Conservation (phyloP, 1,140 invertebrate genomes). For the Helicoverpa armigera region DNA sequence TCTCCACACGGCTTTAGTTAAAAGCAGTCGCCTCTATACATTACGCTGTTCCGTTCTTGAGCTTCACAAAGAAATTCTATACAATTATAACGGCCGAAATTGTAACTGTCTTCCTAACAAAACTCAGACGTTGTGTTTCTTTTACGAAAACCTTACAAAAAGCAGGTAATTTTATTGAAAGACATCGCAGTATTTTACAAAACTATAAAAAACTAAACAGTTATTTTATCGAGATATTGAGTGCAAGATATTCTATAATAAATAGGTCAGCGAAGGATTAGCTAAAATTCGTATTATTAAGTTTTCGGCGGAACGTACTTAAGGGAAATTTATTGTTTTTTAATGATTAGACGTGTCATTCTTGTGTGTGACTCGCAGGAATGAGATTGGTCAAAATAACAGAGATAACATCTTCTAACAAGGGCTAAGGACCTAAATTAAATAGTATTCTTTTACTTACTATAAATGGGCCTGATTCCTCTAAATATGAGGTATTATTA, state of each 20-base stretch:
- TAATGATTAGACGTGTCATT: constrained; percentile 71
- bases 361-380: constrained; percentile 54
- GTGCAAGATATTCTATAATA: constrained; percentile 65
- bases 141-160: constrained; percentile 74
- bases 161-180: constrained; percentile 83
- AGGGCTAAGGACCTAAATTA: constrained; percentile 32
- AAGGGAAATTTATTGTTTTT: constrained; percentile 78
- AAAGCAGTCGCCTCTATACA: constrained; percentile 56
- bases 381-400: constrained; percentile 54
- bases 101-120: constrained; percentile 84
- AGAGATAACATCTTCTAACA: constrained; percentile 48
- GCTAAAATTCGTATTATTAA: constrained; percentile 53
- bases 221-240: constrained; percentile 75
- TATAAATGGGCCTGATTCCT: constrained; percentile 4
- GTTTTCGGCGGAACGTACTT: constrained; percentile 55
- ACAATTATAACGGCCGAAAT: constrained; percentile 86
- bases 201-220: constrained; percentile 68
- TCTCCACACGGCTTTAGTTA: background rate
- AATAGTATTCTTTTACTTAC: constrained; percentile 30
- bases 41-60: constrained; percentile 66
- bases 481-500: constrained; percentile 18
- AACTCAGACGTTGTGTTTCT: constrained; percentile 74
- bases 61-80: constrained; percentile 83
- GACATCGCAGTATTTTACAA: constrained; percentile 68
- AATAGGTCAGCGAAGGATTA: constrained; percentile 55